Evolutionary conservation across 2,888 invertebrate genomes (phyloP).

Genomic region (Euspilapteryx auroguttella): DNA sequence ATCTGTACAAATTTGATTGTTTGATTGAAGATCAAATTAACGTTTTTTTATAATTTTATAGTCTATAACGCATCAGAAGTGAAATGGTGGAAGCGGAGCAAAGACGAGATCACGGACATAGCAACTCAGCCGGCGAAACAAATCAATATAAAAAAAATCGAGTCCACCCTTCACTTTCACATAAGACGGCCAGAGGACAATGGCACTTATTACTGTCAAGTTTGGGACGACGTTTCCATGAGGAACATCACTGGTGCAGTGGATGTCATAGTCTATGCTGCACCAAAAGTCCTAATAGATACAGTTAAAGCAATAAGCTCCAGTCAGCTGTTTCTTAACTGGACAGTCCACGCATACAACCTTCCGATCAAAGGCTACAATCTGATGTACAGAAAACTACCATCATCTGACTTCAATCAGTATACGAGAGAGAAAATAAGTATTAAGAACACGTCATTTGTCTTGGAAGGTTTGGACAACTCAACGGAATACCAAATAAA

Average conservation of each 20-base stretch:
- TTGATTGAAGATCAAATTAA: too few relatives aligned
- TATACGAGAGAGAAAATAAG: constrained; percentile 64
- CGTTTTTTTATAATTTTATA: too few relatives aligned
- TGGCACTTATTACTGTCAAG: constrained; percentile 54
- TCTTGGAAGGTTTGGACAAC: constrained; percentile 66
- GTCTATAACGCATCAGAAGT: constrained; percentile 32
- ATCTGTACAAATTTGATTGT: too few relatives aligned
- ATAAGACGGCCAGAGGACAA: constrained; percentile 68
- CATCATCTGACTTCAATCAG: constrained; percentile 14
- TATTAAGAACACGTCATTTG: constrained; percentile 67
- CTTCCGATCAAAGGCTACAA: constrained; percentile 64
- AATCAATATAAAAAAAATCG: constrained; percentile 60
- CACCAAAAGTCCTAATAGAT: constrained; percentile 71
- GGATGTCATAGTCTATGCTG: constrained; percentile 65
- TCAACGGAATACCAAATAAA: constrained; percentile 68
- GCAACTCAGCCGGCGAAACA: constrained; percentile 8
- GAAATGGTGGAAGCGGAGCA: constrained; percentile 28
- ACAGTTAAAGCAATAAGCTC: constrained; percentile 75
- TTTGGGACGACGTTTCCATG: constrained; percentile 23
- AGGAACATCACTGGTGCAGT: constrained; percentile 38
- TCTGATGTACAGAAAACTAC: constrained; percentile 50
- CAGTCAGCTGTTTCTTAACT: constrained; percentile 76
- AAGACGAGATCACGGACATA: constrained; percentile 13
- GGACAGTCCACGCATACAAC: constrained; percentile 80
- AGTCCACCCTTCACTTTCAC: constrained; percentile 52